Percentiles rank a stretch among this genome's conserved stretches.
phyloP scores from a whole-genome alignment of 2,113 vertebrate species.

The Jacana jacana region DNA sequence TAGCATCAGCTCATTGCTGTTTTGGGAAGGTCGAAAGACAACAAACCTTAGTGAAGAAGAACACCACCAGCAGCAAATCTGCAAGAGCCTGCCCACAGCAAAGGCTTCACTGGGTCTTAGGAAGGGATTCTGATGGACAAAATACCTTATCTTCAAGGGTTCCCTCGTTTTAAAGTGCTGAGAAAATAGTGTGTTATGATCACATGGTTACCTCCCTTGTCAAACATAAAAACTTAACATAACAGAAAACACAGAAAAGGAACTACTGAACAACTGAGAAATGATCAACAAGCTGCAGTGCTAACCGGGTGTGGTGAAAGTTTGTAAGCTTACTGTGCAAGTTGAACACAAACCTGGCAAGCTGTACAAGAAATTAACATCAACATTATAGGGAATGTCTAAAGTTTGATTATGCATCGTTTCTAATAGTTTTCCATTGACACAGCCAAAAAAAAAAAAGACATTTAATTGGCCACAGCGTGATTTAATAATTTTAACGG shows the following conservation, averaged over 20 bases:
- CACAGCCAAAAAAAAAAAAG: background rate
- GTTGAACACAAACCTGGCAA: background rate
- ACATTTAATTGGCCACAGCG: background rate
- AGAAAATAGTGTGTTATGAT: background rate
- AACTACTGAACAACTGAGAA: background rate
- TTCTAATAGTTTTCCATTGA: background rate
- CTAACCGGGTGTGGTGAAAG: background rate
- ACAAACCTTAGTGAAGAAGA: background rate
- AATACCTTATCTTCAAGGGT: background rate
- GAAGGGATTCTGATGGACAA: background rate
- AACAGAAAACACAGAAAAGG: background rate
- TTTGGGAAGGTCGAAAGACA: background rate
- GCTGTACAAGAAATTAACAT: background rate
- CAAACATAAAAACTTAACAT: background rate
- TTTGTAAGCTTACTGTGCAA: background rate
- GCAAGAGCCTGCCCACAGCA: background rate
- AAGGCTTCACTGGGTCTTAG: background rate
- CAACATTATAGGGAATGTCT: background rate
- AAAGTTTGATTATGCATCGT: background rate
- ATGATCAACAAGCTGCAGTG: background rate
- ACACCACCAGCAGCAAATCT: background rate
- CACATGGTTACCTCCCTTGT: background rate
- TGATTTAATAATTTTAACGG: background rate
- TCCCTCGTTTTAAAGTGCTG: background rate
- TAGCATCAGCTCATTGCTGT: background rate